Conservation (phyloP, 1,140 invertebrate genomes). For the Drosophila nebulosa region DNA sequence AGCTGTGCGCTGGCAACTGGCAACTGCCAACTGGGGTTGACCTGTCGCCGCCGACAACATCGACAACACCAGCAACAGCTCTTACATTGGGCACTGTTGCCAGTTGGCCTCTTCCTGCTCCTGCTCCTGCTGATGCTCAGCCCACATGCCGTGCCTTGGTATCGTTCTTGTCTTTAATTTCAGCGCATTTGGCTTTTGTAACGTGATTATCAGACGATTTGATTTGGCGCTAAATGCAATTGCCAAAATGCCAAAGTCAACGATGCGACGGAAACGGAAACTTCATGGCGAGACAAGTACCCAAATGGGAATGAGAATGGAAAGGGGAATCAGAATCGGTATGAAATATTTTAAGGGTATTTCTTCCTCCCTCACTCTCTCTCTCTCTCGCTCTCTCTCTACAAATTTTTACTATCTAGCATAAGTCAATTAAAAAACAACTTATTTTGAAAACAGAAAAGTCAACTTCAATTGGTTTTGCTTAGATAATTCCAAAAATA, state of each 20-base stretch:
- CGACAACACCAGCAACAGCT: conserved; percentile 16
- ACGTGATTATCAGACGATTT: conserved; percentile 81
- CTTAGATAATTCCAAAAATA: too few species aligned
- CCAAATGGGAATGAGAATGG: not conserved
- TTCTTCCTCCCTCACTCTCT: too few species aligned
- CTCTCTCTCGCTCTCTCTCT: too few species aligned
- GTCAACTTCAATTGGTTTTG: not conserved
- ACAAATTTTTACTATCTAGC: not conserved
- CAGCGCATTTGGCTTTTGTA: conserved; percentile 80
- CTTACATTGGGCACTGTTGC: conserved; percentile 19
- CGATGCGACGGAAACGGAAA: conserved; percentile 22
- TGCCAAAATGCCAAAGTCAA: conserved; percentile 75
- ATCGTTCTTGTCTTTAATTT: conserved; percentile 67
- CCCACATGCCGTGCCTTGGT: conserved; percentile 48
- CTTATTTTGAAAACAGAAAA: too few species aligned
- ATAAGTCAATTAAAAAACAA: not conserved
- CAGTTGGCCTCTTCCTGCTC: not conserved
- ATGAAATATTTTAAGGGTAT: not conserved
- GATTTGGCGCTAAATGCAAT: conserved; percentile 81
- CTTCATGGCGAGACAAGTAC: conserved; percentile 15
- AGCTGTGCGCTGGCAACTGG: conserved; percentile 18
- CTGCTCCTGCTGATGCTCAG: not conserved
- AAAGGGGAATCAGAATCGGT: not conserved
- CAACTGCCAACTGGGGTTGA: conserved; percentile 37
- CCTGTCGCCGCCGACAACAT: conserved; percentile 35